Base-by-base conservation (phyloP, 2,113 vertebrate genomes). In the Bubalus kerabau region DNA sequence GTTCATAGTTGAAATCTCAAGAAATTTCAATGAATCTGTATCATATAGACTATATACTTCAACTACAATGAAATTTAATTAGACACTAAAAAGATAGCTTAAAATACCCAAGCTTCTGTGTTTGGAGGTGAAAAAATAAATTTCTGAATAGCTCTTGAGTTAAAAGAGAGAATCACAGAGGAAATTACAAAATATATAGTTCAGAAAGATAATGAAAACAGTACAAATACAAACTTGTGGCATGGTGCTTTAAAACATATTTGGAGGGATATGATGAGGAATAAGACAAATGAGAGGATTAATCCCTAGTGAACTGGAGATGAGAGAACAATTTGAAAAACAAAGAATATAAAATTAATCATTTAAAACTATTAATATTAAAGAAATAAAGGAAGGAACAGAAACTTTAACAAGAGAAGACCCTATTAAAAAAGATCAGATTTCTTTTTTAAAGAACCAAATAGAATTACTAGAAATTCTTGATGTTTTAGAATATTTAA, bases 181-280 rank as follows among this genome's bases (percentile, higher is more conserved):
- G 43, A 78, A 96, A 90, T 96, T 17, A 56, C 32, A 91, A 57
- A 87, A 95, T 76, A n/a, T 15, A 11, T 74, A 74, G 11, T 74
- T 96, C 48, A 86, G 48, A 95, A 90, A 93, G 81, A 56, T 32
- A 84, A 17, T 71, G 87, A 62, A 90, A 97, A 91, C n/a, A 84
- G 48, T 76, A 74, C 10, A 80, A 19, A 92, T 94, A 78, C 43
- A 95, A 83, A 46, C 26, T 82, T 52, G 59, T 62, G 43, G 60
- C 40, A 8, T 54, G 7, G 15, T 81, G 40, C 32, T 80, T 92
- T 95, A 13, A 59, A 60, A 5, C 7, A 2, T 59, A n/a, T 40
- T 95, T 59, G 40, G 80, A 59, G 28, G 46, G 0, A 36, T 43
- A 43, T 11, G 4, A 23, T 28, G 19, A 48, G 60, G 62, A 90